Base-by-base conservation (phyloP, 2,888 invertebrate genomes). In the Vanessa cardui region DNA sequence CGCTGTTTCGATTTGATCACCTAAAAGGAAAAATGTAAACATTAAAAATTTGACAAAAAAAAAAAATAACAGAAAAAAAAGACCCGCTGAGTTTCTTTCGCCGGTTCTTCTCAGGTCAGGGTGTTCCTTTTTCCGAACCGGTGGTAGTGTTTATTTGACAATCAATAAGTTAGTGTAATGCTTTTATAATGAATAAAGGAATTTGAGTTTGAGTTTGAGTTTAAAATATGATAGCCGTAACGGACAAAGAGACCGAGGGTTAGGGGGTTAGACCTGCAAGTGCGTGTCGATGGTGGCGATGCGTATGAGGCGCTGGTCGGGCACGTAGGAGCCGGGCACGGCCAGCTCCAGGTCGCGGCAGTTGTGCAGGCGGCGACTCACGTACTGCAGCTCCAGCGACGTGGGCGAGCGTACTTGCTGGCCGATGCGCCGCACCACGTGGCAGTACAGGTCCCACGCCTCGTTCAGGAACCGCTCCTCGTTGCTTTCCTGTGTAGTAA, bases 391-490 rank as follows among this genome's bases (percentile, higher is more conserved):
- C 85, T 98, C 98, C 61, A 98, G 91, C 44, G 97, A 97, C 2
- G 97, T 97, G 61, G 98, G 89, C 78, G 97, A 96, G 0, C 99
- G 98, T 78, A 99, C 93, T 88, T 98, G 97, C 0, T 99, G 72
- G 96, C 95, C 97, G 80, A 99, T 99, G 71, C 98, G 95, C 62
- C 99, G 95, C 86, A 99, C 99, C 45, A 99, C 99, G 83, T 98
- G 98, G 89, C 99, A 99, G 89, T 99, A 99, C 21, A 99, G 93
- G 83, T 99, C 99, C 99, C 99, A 99, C 2, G 99, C 99, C 85
- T 98, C 98, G 84, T 99, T 98, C 67, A 99, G 89, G 81, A 99
- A 98, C 71, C 98, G 95, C 44, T 97, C 95, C 79, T 98, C 97
- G 20, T 96, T 95, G 0, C 97, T 96, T 31, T 95, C 94, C 94